Base-by-base conservation (phyloP, 1,140 invertebrate genomes). In the Thalassaphorura encarpata region DNA sequence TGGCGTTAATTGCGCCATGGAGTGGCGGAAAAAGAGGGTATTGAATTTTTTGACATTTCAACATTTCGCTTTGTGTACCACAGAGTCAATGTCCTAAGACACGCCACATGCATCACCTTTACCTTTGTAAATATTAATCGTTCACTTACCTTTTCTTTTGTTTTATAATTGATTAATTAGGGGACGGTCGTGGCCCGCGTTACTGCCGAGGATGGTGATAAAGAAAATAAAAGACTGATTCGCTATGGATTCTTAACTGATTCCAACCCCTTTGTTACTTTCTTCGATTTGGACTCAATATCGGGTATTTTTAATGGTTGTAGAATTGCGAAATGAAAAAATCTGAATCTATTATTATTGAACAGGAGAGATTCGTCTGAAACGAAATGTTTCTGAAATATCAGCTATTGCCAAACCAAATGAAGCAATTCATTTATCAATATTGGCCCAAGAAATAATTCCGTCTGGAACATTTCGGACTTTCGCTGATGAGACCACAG, bases 171-270 rank as follows among this genome's bases (percentile, higher is more conserved):
- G 27, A n/a, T 56, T 56, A 26, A 19, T 59, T 84, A 82, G 81
- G 78, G 8, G 77, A 78, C 33, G 61, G n/a, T 75, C 15, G 70
- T 84, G 56, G 67, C 87, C 16, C 78, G 78, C 70, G 84, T 93
- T 1, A 79, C 80, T 59, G 89, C 89, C n/a, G 83, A 88, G 70
- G 89, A 93, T 69, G 88, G 89, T 2, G 89, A 92, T 68, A 85
- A 84, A 69, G 87, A 86, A 1, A 82, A 82, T 39, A 86, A 87
- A 2, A 77, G 87, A 41, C 80, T 83, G 63, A 81, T 91, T 39
- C 80, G 83, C 68, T 92, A 90, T 66, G 85, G 84, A 13, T 74
- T 91, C 47, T 80, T 89, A 19, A 83, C 86, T 1, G 85, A 89
- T 69, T 80, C 80, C 50, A 87, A 87, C 69, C 83, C 85, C 16